Percentiles rank a stretch among this genome's conserved stretches.
phyloP scores from a whole-genome alignment of 2,888 invertebrate species.

The Euproctis similis region DNA sequence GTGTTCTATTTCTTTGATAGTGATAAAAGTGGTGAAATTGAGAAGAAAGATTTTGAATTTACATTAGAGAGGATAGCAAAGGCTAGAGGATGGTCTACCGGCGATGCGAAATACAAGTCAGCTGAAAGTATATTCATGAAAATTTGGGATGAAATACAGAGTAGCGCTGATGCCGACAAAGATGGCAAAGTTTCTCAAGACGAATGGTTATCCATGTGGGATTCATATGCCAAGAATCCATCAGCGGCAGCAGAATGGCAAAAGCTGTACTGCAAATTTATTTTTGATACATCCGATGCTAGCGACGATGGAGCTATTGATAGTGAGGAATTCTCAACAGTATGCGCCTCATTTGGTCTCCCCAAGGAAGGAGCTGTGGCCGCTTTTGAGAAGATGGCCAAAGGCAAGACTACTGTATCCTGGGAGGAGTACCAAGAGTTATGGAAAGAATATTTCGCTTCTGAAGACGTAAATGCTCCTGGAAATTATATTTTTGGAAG shows the following conservation, averaged over 20 bases:
- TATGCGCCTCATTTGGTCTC: slow-evolving; percentile 86
- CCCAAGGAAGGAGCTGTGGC: slow-evolving; percentile 81
- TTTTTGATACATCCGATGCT: slow-evolving; percentile 90
- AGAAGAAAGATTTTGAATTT: slow-evolving; percentile 89
- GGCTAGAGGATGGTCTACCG: slow-evolving; percentile 84
- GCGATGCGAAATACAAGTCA: slow-evolving; percentile 83
- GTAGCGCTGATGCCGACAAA: slow-evolving; percentile 87
- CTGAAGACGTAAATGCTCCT: slow-evolving; percentile 67
- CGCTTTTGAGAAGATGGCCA: slow-evolving; percentile 86
- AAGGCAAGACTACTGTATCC: slow-evolving; percentile 81
- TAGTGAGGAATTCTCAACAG: slow-evolving; percentile 85
- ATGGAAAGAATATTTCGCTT: slow-evolving; percentile 83
- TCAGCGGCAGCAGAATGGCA: slow-evolving; percentile 87
- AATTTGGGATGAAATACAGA: slow-evolving; percentile 89
- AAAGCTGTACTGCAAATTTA: slow-evolving; percentile 87
- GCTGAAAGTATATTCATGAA: slow-evolving; percentile 83
- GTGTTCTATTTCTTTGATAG: slow-evolving; percentile 94
- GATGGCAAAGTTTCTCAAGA: slow-evolving; percentile 83
- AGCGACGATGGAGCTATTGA: slow-evolving; percentile 86
- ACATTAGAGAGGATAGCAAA: slow-evolving; percentile 89
- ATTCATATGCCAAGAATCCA: slow-evolving; percentile 78
- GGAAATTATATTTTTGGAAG: slow-evolving; percentile 84
- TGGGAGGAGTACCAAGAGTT: slow-evolving; percentile 85
- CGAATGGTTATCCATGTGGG: slow-evolving; percentile 70
- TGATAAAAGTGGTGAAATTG: slow-evolving; percentile 90